A percentile compares a stretch with the other conserved stretches of the same genome.
phyloP scores from a whole-genome alignment of 2,888 invertebrate species.

The Stenurella melanura region DNA sequence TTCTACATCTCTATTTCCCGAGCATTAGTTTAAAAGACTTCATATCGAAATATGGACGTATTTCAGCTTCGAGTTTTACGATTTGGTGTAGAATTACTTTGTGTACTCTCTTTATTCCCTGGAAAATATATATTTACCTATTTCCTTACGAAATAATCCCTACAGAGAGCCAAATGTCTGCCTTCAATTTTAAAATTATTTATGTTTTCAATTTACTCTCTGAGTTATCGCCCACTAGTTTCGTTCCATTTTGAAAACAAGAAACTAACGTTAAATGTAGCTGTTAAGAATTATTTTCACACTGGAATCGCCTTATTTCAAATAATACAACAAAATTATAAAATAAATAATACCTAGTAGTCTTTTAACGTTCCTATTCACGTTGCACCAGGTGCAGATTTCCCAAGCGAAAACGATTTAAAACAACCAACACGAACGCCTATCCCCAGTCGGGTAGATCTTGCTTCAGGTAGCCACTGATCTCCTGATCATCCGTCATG shows the following conservation, averaged over 20 bases:
- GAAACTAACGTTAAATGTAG: too few species aligned
- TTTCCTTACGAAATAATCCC: not conserved
- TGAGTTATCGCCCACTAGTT: not conserved
- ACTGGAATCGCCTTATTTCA: not conserved
- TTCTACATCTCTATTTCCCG: too few species aligned
- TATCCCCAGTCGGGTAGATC: not conserved
- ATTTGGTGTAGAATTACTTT: not conserved
- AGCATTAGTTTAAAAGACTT: not conserved
- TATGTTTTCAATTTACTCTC: not conserved
- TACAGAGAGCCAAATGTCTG: not conserved
- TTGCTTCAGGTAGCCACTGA: conserved; percentile 1
- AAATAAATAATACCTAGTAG: not conserved
- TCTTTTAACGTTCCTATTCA: not conserved
- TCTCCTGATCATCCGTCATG: conserved; percentile 7
- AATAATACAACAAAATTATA: not conserved
- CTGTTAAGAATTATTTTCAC: not conserved
- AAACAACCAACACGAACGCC: not conserved
- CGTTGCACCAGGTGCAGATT: conserved; percentile 3
- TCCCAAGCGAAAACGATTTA: not conserved
- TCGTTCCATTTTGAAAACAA: not conserved
- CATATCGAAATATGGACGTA: too few species aligned
- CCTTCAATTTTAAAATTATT: not conserved
- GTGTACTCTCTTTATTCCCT: not conserved
- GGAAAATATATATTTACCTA: not conserved
- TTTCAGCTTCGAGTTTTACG: too few species aligned